Evolutionary conservation across 2,113 vertebrate genomes (phyloP).

Genomic region (Macaca nemestrina): DNA sequence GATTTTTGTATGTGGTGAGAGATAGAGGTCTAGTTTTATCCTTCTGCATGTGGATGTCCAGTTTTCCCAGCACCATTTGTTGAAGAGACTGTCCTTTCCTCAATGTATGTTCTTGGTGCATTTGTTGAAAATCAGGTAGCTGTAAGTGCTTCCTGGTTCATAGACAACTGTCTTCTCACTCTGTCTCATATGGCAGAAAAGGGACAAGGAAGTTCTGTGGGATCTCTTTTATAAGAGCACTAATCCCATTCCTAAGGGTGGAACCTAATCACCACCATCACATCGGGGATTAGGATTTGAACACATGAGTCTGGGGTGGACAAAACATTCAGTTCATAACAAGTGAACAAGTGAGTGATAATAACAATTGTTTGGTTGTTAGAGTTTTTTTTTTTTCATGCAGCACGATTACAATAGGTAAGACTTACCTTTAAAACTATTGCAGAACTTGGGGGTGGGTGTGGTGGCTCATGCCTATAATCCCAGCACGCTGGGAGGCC

Average conservation of each 20-base stretch:
- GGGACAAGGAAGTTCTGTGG: not conserved
- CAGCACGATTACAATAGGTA: not conserved
- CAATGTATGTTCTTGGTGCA: not conserved
- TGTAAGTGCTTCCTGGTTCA: not conserved
- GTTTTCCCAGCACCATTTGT: not conserved
- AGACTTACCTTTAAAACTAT: not conserved
- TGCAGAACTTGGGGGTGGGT: not conserved
- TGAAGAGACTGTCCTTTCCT: not conserved
- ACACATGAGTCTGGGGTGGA: not conserved
- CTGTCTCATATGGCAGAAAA: not conserved
- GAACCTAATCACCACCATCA: not conserved
- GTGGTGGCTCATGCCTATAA: no score
- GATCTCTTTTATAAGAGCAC: not conserved
- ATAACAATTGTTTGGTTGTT: not conserved
- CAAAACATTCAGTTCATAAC: not conserved
- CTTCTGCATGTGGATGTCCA: not conserved
- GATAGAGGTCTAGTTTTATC: not conserved
- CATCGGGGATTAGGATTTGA: not conserved
- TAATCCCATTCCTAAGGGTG: not conserved
- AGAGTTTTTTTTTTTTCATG: conserved; percentile 21
- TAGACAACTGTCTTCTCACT: not conserved
- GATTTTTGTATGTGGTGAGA: not conserved
- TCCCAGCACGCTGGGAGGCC: no score
- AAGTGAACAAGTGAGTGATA: not conserved
- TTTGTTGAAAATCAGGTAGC: not conserved